phyloP scores from a whole-genome alignment of 2,797 vertebrate species.

The Capromys pilorides region DNA sequence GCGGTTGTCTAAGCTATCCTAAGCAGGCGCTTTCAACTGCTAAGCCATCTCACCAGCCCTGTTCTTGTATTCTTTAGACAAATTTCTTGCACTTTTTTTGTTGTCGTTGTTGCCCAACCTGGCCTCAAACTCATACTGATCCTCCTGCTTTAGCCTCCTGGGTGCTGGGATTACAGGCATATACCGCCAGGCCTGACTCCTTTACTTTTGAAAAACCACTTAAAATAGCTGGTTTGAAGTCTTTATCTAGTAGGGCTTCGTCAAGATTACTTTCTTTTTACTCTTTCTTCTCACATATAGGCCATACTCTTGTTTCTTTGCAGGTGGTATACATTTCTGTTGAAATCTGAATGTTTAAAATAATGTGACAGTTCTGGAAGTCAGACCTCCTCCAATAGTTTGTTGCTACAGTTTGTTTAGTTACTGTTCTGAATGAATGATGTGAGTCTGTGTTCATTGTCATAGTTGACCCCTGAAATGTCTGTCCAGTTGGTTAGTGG shows the following conservation, averaged over 20 bases:
- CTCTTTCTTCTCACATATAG: neutral
- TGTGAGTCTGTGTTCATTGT: conserved; percentile 12
- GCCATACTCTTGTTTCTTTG: neutral
- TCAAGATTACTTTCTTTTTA: neutral
- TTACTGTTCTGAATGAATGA: conserved; percentile 15
- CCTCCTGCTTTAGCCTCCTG: neutral
- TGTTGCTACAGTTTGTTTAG: conserved; percentile 11
- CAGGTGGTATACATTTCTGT: neutral
- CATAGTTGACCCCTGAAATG: neutral
- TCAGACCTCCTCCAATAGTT: neutral
- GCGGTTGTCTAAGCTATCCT: too few species aligned
- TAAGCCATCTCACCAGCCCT: too few species aligned
- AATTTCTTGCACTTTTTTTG: neutral
- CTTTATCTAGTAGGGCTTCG: neutral
- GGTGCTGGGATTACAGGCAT: neutral
- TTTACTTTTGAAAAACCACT: conserved; percentile 8
- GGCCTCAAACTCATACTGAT: neutral
- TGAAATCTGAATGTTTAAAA: neutral
- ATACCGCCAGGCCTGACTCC: neutral
- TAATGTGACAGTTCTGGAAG: neutral
- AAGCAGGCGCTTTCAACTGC: too few species aligned
- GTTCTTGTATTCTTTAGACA: neutral
- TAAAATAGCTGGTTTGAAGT: neutral
- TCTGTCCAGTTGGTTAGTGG: neutral
- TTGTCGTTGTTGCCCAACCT: neutral